phyloP scores from a whole-genome alignment of 2,888 invertebrate species.

The Melieria crassipennis region DNA sequence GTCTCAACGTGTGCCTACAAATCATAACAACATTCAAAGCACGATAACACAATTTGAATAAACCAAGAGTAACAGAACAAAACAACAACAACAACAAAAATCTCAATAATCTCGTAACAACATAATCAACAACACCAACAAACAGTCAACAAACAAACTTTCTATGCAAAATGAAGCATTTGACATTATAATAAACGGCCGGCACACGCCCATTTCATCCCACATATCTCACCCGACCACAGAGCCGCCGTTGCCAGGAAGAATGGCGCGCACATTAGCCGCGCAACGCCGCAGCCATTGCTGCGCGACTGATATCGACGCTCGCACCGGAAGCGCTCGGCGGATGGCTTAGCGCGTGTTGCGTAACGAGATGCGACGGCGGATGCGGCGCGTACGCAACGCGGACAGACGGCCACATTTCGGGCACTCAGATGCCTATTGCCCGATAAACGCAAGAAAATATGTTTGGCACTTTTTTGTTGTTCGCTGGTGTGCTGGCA shows the following conservation, averaged over 20 bases:
- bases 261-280: not conserved
- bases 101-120: not conserved
- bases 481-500: not conserved
- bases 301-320: conserved; percentile 38
- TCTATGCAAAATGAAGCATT: conserved; percentile 34
- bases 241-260: not conserved
- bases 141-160: conserved; percentile 25
- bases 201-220: conserved; percentile 61
- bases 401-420: not conserved
- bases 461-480: conserved; percentile 31
- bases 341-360: conserved; percentile 51
- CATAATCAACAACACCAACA: conserved; percentile 7
- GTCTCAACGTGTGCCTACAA: too few species aligned
- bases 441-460: conserved; percentile 36
- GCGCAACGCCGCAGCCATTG: conserved; percentile 10
- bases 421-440: conserved; percentile 1
- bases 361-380: conserved; percentile 44
- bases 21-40: too few species aligned
- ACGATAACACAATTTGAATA: too few species aligned
- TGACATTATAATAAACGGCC: conserved; percentile 59
- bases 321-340: conserved; percentile 48
- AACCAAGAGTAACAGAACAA: not conserved
- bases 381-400: conserved; percentile 2
- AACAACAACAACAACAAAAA: conserved; percentile 1
- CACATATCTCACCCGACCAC: conserved; percentile 9